Evolutionary conservation across 2,113 vertebrate genomes (phyloP).

Genomic region (Colossoma macropomum): DNA sequence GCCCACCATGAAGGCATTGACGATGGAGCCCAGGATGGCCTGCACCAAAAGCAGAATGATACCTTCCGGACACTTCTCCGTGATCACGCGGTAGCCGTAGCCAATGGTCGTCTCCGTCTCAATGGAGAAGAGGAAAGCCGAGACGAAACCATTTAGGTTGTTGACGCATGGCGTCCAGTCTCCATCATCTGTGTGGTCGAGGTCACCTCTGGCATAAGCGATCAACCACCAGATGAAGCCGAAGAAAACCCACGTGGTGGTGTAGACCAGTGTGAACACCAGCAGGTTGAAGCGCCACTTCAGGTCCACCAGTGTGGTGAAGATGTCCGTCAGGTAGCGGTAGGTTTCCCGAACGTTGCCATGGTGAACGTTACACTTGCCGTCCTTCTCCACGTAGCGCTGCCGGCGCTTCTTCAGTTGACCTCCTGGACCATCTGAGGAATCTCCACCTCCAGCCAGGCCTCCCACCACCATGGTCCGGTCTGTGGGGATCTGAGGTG

Average conservation of each 20-base stretch:
- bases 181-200: constrained; percentile 82
- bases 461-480: constrained; percentile 57
- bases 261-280: constrained; percentile 87
- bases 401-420: constrained; percentile 71
- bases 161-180: constrained; percentile 87
- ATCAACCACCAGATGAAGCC: constrained; percentile 90
- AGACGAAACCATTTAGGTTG: constrained; percentile 88
- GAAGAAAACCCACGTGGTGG: constrained; percentile 88
- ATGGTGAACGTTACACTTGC: constrained; percentile 87
- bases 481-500: constrained; percentile 59
- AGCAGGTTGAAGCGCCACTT: constrained; percentile 87
- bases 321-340: constrained; percentile 88
- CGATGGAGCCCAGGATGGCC: constrained; percentile 89
- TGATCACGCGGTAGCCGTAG: constrained; percentile 87
- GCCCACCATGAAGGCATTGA: constrained; percentile 90
- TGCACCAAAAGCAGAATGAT: constrained; percentile 85
- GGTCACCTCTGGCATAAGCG: constrained; percentile 84
- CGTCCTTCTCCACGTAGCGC: constrained; percentile 88
- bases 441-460: constrained; percentile 3
- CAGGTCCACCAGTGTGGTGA: constrained; percentile 88
- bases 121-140: constrained; percentile 89
- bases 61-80: constrained; percentile 86
- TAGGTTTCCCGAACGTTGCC: constrained; percentile 86
- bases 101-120: constrained; percentile 89
- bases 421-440: neutral